Evolutionary conservation across 2,113 vertebrate species (phyloP), one percentile per base, ranked within the genome.

Genomic region (Lates calcarifer): DNA sequence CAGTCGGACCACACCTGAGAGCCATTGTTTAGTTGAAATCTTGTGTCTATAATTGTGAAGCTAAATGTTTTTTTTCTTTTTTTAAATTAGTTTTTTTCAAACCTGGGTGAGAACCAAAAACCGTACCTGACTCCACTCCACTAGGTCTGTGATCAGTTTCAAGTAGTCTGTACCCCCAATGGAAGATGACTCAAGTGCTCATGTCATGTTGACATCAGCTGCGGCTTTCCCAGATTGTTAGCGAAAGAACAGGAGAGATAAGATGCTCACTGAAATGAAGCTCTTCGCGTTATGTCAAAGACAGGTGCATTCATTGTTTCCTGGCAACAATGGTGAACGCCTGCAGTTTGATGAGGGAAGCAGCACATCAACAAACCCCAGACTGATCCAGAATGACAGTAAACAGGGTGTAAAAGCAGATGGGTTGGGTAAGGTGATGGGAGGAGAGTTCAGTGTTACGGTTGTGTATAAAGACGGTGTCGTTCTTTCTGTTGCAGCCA

Each of bases 401-500:
- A 72, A 79, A 63, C 33, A 65, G 17, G n/a, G 69, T 37, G 66
- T 64, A 56, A 55, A 56, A 57, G 45, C 43, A 41, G 56, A 74
- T 31, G n/a, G 29, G 41, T 39, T 6, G 69, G 22, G 26, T 10
- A 4, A 66, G 26, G 14, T 47, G 49, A 37, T 20, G 45, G 24
- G 18, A 51, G 18, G 31, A 15, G 31, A 22, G 47, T 10, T 49
- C 3, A 7, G 26, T 15, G 3, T 3, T 8, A 24, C 18, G 17
- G 12, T 24, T 49, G 39, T 20, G 22, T 13, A 57, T 15, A 20
- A 56, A 6, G 8, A 49, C 14, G 0, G 1, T 49, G n/a, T 9
- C 33, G 1, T 49, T 47, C 11, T 60, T 29, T 73, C 3, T 49
- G 9, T 81, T 51, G 31, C 87, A 99, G 98, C 98, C 86, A 99